These are phyloP conservation scores for Trogon melanurus DNA, from an alignment of 2,113 vertebrate genomes.

Conservation along the genomic window DNA sequence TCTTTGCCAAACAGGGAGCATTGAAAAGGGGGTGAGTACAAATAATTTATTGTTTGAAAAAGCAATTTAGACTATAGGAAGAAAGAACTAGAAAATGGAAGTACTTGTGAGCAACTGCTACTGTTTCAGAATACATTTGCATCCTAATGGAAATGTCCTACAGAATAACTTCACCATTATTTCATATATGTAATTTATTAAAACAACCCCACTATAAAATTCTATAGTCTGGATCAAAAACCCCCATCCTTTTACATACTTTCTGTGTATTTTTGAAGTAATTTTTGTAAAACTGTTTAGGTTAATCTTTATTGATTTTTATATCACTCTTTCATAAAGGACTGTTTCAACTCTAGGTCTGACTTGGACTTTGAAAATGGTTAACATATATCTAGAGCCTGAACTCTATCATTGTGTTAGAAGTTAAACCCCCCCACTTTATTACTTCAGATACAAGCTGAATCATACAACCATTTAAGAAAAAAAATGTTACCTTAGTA, in stretches of 20 bases:
- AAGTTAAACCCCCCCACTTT: background rate
- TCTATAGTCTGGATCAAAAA: background rate
- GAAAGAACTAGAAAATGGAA: background rate
- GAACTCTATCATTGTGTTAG: background rate
- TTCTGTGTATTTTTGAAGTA: background rate
- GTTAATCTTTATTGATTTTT: background rate
- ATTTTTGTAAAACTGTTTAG: background rate
- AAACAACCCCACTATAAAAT: background rate
- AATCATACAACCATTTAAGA: background rate
- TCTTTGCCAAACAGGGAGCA: slow-evolving; percentile 94
- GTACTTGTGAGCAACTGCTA: background rate
- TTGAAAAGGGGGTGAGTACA: slow-evolving; percentile 95
- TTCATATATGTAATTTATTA: background rate
- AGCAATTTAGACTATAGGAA: background rate
- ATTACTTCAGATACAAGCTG: background rate
- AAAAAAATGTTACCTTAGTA: background rate
- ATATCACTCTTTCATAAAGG: background rate
- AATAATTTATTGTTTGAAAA: background rate
- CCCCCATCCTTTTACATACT: background rate
- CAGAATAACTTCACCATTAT: background rate
- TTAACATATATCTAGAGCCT: background rate
- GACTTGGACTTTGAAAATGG: background rate
- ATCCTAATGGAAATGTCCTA: background rate
- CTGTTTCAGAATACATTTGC: background rate
- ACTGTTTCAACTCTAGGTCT: background rate